These are phyloP conservation scores for Artibeus jamaicensis DNA, from an alignment of 2,797 vertebrate species.

Conservation along the genomic window DNA sequence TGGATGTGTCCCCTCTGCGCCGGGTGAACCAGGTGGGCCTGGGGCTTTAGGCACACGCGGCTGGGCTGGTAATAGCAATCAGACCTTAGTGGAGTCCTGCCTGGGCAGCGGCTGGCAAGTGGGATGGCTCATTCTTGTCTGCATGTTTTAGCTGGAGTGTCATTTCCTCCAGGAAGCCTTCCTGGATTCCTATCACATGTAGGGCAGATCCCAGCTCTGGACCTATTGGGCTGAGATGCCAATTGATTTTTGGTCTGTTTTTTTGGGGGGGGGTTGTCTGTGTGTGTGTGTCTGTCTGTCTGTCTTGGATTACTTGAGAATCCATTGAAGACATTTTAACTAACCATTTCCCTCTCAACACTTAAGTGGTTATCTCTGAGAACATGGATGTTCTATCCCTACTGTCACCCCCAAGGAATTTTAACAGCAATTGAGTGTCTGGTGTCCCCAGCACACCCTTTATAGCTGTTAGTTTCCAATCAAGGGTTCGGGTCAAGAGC, in stretches of 20 bases:
- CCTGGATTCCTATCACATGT: not conserved
- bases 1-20: slow-evolving; percentile 94
- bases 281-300: too few species aligned
- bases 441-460: not conserved
- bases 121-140: not conserved
- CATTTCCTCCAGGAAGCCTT: slow-evolving; percentile 62
- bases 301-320: not conserved
- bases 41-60: not conserved
- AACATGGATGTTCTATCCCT: not conserved
- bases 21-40: slow-evolving; percentile 93
- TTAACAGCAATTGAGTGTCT: rapidly evolving
- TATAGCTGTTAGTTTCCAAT: rapidly evolving
- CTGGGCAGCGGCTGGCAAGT: not conserved
- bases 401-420: not conserved
- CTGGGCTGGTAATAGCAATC: not conserved
- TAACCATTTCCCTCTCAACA: not conserved
- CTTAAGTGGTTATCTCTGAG: not conserved
- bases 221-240: not conserved
- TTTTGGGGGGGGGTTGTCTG: too few species aligned
- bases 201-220: not conserved
- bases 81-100: not conserved
- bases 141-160: not conserved
- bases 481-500: not conserved
- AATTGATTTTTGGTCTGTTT: not conserved
- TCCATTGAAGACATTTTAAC: rapidly evolving